Evolutionary conservation across 1,140 invertebrate species (phyloP).

Genomic region (Pararge aegeria): DNA sequence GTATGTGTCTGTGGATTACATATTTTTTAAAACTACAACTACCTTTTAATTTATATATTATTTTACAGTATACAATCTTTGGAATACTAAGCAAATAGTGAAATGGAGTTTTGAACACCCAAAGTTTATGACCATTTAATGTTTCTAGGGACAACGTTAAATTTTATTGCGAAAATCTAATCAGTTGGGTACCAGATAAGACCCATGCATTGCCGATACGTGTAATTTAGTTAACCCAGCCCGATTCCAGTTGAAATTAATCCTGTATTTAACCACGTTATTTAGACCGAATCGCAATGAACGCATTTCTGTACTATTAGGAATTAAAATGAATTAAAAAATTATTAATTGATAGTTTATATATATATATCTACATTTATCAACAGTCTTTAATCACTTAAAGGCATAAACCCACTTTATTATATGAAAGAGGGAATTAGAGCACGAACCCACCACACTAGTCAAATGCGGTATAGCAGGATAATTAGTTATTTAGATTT

Average conservation of each 20-base stretch:
- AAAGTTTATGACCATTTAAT: background rate
- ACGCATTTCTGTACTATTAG: conserved; percentile 12
- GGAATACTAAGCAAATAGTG: background rate
- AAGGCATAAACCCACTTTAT: too few species aligned
- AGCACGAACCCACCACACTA: too few species aligned
- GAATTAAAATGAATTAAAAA: conserved; percentile 2
- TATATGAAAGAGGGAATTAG: too few species aligned
- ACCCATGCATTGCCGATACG: conserved; percentile 6
- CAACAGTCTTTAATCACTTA: too few species aligned
- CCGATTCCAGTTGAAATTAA: conserved; percentile 8
- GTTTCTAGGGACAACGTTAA: conserved; percentile 8
- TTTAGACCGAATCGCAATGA: conserved; percentile 13
- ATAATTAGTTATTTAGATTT: too few species aligned
- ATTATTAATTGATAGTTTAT: background rate
- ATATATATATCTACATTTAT: too few species aligned
- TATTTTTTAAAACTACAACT: too few species aligned
- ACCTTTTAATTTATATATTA: too few species aligned
- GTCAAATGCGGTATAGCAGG: too few species aligned
- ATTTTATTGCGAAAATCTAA: conserved; percentile 13
- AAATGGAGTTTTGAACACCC: background rate
- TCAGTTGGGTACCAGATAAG: conserved; percentile 10
- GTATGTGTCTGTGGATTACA: too few species aligned
- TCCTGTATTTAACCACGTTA: conserved; percentile 10
- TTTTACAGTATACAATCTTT: too few species aligned
- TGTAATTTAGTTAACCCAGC: conserved; percentile 12